Base-by-base conservation (phyloP, 2,888 invertebrate genomes). In the Phengaris arion region DNA sequence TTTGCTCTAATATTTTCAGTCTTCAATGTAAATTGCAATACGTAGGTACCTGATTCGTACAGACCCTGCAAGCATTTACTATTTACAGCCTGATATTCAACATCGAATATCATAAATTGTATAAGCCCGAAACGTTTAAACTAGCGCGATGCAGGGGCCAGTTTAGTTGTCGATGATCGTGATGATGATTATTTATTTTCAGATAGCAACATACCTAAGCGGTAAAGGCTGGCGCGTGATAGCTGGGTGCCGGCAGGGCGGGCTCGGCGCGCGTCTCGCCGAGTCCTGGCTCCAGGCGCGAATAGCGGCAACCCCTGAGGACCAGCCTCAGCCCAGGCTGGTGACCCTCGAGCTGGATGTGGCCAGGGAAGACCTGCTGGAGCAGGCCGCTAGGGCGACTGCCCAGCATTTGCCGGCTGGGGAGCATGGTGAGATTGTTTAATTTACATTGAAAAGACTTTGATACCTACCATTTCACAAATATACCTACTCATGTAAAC, bases 381-480 rank as follows among this genome's bases (percentile, higher is more conserved):
- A 96, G 78, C 97, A 97, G 87, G 96, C 97, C 8, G 96, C 97
- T 13, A 95, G 96, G 80, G 95, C 96, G 35, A 96, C 97, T 79
- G 95, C 97, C 22, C 96, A 96, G 74, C 97, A 97, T 92, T 90
- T 97, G 83, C 97, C 97, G 77, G 96, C 97, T 74, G 97, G 97
- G 64, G 97, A 97, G 92, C 96, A 97, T 85, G 97, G 97, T 95
- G 80, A 78, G 81, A 52, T 35, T 64, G 8, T 59, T 59, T 9
- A 22, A 10, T 55, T n/a, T 55, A 6, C 10, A 55, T 55, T 55
- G 7, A 35, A 35, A 35, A 35, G 35, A 35, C 55, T n/a, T n/a
- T 6, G 6, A 55, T n/a, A n/a, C 35, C 4, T 3, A 35, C 35
- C 2, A 35, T 35, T 35, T 3, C 35, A 35, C 35, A 35, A 35